Conservation (phyloP, 2,113 vertebrate genomes). For the Tamias sibiricus region DNA sequence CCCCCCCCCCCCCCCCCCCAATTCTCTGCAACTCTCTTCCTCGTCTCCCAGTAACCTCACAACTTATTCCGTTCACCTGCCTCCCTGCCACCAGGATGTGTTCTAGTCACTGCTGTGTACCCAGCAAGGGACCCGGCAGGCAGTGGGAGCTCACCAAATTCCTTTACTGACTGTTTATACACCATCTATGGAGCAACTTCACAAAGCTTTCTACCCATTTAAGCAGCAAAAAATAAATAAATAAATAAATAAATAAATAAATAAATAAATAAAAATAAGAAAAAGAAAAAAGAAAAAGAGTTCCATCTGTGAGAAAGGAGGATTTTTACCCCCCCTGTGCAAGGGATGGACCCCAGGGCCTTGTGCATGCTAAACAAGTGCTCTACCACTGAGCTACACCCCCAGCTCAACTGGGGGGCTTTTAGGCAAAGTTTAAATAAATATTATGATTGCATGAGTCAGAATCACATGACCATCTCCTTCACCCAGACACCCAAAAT, state of each 20-base stretch:
- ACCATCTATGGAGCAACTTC: neutral
- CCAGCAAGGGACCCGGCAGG: neutral
- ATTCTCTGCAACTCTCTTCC: neutral
- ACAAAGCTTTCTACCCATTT: too few relatives aligned
- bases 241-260: too few relatives aligned
- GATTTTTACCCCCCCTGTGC: neutral
- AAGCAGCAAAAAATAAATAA: too few relatives aligned
- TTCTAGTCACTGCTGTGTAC: neutral
- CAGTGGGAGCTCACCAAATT: neutral
- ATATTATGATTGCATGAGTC: neutral
- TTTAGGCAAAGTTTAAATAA: neutral
- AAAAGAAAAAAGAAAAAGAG: neutral
- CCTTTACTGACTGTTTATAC: neutral
- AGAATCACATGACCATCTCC: neutral
- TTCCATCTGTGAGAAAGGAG: neutral
- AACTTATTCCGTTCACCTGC: too few relatives aligned
- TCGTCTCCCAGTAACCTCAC: too few relatives aligned
- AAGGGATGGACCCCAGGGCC: neutral
- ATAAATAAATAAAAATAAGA: too few relatives aligned
- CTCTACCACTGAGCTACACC: neutral
- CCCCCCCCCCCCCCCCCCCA: neutral
- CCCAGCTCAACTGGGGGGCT: neutral
- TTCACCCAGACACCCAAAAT: neutral
- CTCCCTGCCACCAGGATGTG: neutral
- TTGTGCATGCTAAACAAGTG: neutral